These are phyloP conservation scores for Anarrhichthys ocellatus DNA, from an alignment of 2,113 vertebrate genomes.

Conservation along the genomic window DNA sequence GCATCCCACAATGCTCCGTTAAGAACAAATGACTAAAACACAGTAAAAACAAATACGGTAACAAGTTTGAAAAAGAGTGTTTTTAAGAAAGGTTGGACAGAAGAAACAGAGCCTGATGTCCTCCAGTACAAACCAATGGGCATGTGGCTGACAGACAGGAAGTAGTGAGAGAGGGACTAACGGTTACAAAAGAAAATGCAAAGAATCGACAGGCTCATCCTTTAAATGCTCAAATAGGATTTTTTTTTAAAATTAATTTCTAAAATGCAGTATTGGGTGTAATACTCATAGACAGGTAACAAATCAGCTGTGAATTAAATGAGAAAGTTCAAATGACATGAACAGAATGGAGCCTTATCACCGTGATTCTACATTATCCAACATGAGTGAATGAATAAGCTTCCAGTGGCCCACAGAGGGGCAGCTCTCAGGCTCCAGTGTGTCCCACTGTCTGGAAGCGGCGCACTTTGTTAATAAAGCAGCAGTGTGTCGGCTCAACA, in stretches of 20 bases:
- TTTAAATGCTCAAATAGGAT: no score
- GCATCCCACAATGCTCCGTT: no score
- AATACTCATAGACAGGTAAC: background rate
- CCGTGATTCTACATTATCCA: background rate
- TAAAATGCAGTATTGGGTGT: no score
- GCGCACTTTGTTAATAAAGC: slow-evolving; percentile 18
- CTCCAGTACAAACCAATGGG: no score
- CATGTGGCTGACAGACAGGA: no score
- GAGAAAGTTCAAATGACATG: background rate
- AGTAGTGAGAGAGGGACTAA: no score
- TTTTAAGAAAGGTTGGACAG: no score
- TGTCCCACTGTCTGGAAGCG: background rate
- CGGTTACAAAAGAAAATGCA: background rate
- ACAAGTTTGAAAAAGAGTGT: no score
- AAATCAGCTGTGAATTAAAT: background rate
- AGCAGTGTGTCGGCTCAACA: slow-evolving; percentile 23
- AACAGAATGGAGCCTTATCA: background rate
- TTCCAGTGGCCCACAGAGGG: background rate
- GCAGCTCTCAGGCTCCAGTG: background rate
- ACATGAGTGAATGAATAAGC: background rate
- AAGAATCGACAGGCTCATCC: no score
- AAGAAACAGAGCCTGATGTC: no score
- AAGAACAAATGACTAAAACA: no score
- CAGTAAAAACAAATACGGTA: no score
- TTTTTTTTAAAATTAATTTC: background rate